phyloP scores from a whole-genome alignment of 2,113 vertebrate species.

The Zosterops japonicus region DNA sequence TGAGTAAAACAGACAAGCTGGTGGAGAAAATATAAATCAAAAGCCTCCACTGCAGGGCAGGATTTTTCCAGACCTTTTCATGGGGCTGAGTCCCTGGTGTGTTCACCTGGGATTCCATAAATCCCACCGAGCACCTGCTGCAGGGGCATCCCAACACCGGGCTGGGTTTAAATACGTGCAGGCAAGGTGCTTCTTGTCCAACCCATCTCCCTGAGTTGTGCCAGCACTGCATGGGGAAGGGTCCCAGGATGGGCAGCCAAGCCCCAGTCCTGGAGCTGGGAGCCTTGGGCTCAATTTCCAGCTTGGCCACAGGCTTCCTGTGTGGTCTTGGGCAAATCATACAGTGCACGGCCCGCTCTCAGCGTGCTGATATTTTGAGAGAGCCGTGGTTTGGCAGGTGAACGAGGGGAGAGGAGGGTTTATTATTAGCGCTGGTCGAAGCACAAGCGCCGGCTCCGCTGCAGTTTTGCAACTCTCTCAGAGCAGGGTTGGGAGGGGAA shows the following conservation, averaged over 20 bases:
- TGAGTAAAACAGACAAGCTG: constrained; percentile 65
- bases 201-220: fast-evolving
- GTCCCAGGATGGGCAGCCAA: neutral
- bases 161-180: neutral
- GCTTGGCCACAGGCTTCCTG: constrained; percentile 54
- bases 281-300: constrained; percentile 3
- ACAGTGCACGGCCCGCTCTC: neutral
- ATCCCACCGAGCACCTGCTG: constrained; percentile 15
- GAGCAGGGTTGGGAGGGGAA: neutral
- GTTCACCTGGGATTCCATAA: neutral
- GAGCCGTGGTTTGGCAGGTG: constrained; percentile 62
- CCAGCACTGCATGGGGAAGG: fast-evolving
- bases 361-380: constrained; percentile 56
- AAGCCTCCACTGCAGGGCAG: constrained; percentile 28
- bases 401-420: constrained; percentile 25
- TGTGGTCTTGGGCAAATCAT: constrained; percentile 65
- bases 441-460: neutral
- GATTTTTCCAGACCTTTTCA: neutral
- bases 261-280: fast-evolving
- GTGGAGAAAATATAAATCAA: constrained; percentile 65
- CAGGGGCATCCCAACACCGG: neutral
- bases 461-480: neutral
- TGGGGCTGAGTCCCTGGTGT: fast-evolving
- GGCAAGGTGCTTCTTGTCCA: neutral
- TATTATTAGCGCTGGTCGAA: constrained; percentile 24